Conservation (phyloP, 2,888 invertebrate genomes). For the Maniola hyperantus region DNA sequence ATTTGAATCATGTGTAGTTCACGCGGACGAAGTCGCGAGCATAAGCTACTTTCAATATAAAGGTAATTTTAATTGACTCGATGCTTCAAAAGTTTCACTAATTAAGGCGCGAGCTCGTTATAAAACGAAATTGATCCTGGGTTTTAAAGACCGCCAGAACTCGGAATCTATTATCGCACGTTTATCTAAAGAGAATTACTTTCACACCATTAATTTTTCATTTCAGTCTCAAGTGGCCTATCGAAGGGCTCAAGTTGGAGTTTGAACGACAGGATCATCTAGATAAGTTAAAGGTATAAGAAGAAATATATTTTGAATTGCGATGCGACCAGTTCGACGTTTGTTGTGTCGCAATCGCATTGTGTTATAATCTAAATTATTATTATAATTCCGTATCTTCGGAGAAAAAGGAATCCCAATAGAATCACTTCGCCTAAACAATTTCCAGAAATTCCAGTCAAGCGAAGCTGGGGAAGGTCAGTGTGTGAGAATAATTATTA, state of each 20-base stretch:
- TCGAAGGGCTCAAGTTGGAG: constrained; percentile 60
- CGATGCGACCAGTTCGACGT: too few relatives aligned
- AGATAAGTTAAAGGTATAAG: constrained; percentile 48
- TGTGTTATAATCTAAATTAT: too few relatives aligned
- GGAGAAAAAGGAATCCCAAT: too few relatives aligned
- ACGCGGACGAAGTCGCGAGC: too few relatives aligned
- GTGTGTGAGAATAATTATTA: too few relatives aligned
- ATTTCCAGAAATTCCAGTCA: too few relatives aligned
- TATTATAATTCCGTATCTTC: too few relatives aligned
- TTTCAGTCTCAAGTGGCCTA: constrained; percentile 68
- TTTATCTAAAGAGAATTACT: constrained; percentile 68
- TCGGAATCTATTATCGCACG: constrained; percentile 54
- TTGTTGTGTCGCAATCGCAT: too few relatives aligned
- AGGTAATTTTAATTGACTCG: constrained; percentile 5
- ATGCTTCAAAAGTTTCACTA: constrained; percentile 6
- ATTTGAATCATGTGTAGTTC: too few relatives aligned
- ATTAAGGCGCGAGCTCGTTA: constrained; percentile 11
- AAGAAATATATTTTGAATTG: not conserved
- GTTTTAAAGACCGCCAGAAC: constrained; percentile 27
- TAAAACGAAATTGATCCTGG: constrained; percentile 23
- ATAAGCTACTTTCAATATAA: not conserved
- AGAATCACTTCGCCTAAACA: too few relatives aligned
- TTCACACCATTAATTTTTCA: constrained; percentile 75
- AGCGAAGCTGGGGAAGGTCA: too few relatives aligned
- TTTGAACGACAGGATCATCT: constrained; percentile 58